Base-by-base conservation (phyloP, 2,888 invertebrate genomes). In the Coleophora flavipennella region DNA sequence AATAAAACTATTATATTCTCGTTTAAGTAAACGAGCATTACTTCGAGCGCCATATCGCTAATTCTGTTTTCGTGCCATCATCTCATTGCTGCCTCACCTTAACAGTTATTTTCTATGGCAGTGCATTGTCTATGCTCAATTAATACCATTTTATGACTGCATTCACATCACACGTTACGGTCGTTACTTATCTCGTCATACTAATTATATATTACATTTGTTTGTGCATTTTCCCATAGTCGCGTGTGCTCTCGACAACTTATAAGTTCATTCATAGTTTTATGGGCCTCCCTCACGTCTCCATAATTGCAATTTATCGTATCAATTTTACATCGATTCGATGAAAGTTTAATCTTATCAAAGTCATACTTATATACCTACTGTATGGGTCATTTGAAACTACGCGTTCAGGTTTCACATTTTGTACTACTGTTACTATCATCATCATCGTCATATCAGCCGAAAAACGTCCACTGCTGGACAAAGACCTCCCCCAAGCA, bases 1-100 rank as follows among this genome's bases (percentile, higher is more conserved):
- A 76, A 75, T 76, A 76, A 69, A 73, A 75, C 73, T 77, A 81
- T 77, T 79, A 78, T 81, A 66, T 67, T 72, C 67, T 68, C 64
- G 62, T 67, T 67, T 75, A 68, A 20, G 20, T 6, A 20, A 3
- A 66, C 66, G 53, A 50, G 47, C 53, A 54, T 49, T 53, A 50
- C 62, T 66, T 56, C 55, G 53, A 61, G 63, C 66, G 61, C n/a
- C n/a, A n/a, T n/a, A n/a, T 64, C 65, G 62, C 68, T 66, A 64
- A 71, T 74, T 70, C 72, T 57, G 65, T 66, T 72, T 68, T 49
- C 72, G 69, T 79, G 74, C 68, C 65, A 66, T 56, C 65, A 62
- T 63, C 67, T 64, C 75, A 74, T 77, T 56, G 70, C 53, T 29
- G 7, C 4, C 2, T 4, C 61, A 62, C 62, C 63, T 48, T 64